These are phyloP conservation scores for Gastracanthus pulcherrimus DNA, from an alignment of 2,888 invertebrate genomes.

Conservation along the genomic window DNA sequence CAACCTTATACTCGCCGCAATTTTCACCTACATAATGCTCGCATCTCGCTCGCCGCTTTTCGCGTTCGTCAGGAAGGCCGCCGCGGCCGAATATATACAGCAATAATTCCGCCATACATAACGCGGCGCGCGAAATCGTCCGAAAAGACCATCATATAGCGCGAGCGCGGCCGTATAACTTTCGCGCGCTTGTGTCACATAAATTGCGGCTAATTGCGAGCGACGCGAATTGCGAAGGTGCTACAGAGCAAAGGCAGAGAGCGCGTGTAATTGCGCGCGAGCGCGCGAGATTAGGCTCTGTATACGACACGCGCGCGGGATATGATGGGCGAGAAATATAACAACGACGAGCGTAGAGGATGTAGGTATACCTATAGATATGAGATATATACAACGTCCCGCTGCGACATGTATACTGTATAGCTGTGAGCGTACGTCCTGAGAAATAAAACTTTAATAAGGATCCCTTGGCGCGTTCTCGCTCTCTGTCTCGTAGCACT, in stretches of 20 bases:
- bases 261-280: conserved; percentile 34
- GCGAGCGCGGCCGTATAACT: too few species aligned
- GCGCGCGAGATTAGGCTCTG: conserved; percentile 6
- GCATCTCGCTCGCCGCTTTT: not conserved
- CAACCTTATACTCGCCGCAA: too few species aligned
- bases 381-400: too few species aligned
- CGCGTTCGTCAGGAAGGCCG: too few species aligned
- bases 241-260: not conserved
- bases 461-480: not conserved
- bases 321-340: not conserved
- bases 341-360: too few species aligned
- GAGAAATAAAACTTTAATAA: conserved; percentile 18
- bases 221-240: conserved; percentile 27
- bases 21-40: not conserved
- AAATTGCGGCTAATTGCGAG: conserved; percentile 53
- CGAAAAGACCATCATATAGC: not conserved
- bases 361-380: too few species aligned
- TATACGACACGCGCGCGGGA: not conserved
- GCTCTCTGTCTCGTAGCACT: not conserved
- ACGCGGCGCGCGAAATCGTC: not conserved
- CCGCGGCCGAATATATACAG: too few species aligned
- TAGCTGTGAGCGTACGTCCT: too few species aligned
- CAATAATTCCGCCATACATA: too few species aligned
- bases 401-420: too few species aligned
- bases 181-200: conserved; percentile 45